Percentiles rank a stretch among this genome's conserved stretches.
Evolutionary conservation across 2,888 invertebrate species (phyloP).

Genomic region (Eulithis prunata): DNA sequence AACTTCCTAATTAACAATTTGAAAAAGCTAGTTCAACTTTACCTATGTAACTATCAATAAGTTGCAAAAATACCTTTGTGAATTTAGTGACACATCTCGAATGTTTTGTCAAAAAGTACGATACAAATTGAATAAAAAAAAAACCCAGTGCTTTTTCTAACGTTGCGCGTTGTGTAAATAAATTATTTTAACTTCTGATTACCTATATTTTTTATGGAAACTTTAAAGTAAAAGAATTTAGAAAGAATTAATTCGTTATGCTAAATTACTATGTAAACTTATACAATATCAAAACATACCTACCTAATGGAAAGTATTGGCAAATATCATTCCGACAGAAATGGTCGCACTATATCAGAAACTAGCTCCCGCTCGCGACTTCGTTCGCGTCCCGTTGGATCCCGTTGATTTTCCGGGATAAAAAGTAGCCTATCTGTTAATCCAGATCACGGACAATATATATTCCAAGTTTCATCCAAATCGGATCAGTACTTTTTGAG

Average conservation of each 20-base stretch:
- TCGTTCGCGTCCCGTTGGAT: no score
- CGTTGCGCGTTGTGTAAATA: no score
- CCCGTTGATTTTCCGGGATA: no score
- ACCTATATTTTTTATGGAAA: background rate
- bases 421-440: no score
- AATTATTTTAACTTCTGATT: no score
- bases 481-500: no score
- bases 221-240: slow-evolving; percentile 3
- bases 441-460: no score
- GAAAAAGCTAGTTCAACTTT: slow-evolving; percentile 16
- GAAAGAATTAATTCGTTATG: slow-evolving; percentile 1
- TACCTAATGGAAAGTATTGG: slow-evolving; percentile 26
- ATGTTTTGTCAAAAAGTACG: background rate
- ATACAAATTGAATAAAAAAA: background rate
- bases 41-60: slow-evolving; percentile 9
- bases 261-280: slow-evolving; percentile 24
- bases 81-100: slow-evolving; percentile 35
- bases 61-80: slow-evolving; percentile 36
- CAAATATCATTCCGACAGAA: slow-evolving; percentile 9
- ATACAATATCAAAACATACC: slow-evolving; percentile 3
- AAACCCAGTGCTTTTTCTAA: background rate
- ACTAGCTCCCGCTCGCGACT: no score
- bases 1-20: slow-evolving; percentile 10
- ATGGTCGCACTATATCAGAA: slow-evolving; percentile 3
- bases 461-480: no score